Percentiles rank a stretch among this genome's conserved stretches.
Conservation (phyloP, 2,797 vertebrate genomes). For the Smutsia gigantea region DNA sequence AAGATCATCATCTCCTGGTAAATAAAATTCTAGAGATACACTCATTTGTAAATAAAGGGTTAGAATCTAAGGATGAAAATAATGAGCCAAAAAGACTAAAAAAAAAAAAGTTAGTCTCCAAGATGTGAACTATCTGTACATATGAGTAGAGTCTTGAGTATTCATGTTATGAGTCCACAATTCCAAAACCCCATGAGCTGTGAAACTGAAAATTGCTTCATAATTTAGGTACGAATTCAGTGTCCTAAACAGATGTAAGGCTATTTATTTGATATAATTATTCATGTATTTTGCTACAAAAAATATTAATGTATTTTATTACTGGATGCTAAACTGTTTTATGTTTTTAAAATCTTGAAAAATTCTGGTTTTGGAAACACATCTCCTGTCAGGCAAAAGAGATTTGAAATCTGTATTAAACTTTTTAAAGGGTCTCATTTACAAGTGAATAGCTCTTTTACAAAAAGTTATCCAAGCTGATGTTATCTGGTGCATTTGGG, state of each 20-base stretch:
- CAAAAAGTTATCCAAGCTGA: neutral
- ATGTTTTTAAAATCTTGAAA: conserved; percentile 4
- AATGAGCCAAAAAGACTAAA: neutral
- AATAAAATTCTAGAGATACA: neutral
- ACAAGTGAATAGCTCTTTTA: conserved; percentile 23
- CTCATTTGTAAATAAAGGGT: neutral
- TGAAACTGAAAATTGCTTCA: conserved; percentile 1
- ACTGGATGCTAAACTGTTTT: neutral
- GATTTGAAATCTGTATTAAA: neutral
- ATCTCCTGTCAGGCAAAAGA: neutral
- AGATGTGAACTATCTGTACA: neutral
- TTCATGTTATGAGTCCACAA: neutral
- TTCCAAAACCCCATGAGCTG: neutral
- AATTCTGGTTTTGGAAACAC: conserved; percentile 18
- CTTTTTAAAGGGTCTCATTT: neutral
- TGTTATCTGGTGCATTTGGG: neutral
- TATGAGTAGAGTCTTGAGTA: neutral
- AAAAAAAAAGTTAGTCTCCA: neutral
- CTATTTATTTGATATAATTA: neutral
- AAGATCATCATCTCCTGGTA: neutral
- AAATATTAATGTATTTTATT: conserved; percentile 4
- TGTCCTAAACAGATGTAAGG: neutral
- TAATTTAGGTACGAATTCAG: neutral
- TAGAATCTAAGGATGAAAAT: neutral
- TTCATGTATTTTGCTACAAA: conserved; percentile 6